A percentile compares a stretch with the other conserved stretches of the same genome.
phyloP scores from a whole-genome alignment of 1,140 invertebrate species.

The Tigriopus japonicus region DNA sequence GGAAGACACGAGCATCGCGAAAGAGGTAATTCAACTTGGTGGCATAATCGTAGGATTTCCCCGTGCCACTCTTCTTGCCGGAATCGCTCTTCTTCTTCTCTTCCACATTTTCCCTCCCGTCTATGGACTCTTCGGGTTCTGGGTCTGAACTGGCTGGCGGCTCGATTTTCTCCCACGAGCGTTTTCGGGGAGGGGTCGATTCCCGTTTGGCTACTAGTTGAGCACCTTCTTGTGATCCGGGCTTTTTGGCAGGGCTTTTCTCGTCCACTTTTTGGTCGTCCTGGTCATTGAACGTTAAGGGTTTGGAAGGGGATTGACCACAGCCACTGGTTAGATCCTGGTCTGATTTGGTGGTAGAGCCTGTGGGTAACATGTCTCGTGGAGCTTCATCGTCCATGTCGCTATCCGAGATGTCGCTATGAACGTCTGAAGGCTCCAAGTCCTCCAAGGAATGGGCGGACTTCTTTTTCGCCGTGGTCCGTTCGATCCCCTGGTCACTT shows the following conservation, averaged over 20 bases:
- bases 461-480: not conserved
- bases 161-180: too few relatives aligned
- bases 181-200: too few relatives aligned
- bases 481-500: not conserved
- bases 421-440: not conserved
- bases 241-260: too few relatives aligned
- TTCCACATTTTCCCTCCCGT: not conserved
- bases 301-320: not conserved
- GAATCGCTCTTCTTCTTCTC: not conserved
- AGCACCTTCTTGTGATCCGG: too few relatives aligned
- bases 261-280: not conserved
- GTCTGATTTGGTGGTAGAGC: not conserved
- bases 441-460: not conserved
- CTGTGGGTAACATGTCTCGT: not conserved
- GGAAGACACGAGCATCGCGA: slow-evolving; percentile 81
- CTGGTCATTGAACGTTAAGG: not conserved
- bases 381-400: not conserved
- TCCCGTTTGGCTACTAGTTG: too few relatives aligned
- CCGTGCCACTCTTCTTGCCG: slow-evolving; percentile 17
- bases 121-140: not conserved
- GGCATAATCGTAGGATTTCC: slow-evolving; percentile 40
- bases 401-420: slow-evolving; percentile 7
- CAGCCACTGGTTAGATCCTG: not conserved
- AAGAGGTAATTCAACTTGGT: slow-evolving; percentile 86
- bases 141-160: too few relatives aligned